phyloP scores from a whole-genome alignment of 64 coral and sea anemone species.

The Porites australiensis region DNA sequence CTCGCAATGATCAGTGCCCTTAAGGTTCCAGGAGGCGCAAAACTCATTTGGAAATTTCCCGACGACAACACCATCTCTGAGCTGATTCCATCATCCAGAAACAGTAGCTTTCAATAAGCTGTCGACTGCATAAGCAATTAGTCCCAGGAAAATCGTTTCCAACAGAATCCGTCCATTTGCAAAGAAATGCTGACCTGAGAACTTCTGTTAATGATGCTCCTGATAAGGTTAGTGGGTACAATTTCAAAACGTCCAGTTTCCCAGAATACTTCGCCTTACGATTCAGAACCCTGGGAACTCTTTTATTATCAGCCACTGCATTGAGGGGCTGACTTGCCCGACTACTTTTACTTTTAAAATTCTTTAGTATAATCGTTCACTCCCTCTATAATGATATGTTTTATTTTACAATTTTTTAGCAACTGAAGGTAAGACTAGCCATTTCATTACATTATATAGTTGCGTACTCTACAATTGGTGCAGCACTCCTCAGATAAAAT shows the following conservation, averaged over 20 bases:
- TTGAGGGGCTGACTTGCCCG: no score
- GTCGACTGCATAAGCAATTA: slow-evolving; percentile 50
- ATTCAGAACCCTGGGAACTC: no score
- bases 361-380: no score
- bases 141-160: slow-evolving; percentile 42
- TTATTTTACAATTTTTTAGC: no score
- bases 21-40: neutral
- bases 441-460: no score
- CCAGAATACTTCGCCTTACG: neutral
- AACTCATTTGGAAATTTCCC: slow-evolving; percentile 1
- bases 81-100: slow-evolving; percentile 26
- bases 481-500: no score
- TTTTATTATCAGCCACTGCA: no score
- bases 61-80: slow-evolving; percentile 33
- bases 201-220: neutral
- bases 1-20: slow-evolving; percentile 36
- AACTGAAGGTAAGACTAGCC: no score
- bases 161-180: slow-evolving; percentile 51
- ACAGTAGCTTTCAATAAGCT: slow-evolving; percentile 22
- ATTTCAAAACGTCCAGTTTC: slow-evolving; percentile 19
- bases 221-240: slow-evolving; percentile 16
- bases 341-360: no score
- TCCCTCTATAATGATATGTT: no score
- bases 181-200: slow-evolving; percentile 48
- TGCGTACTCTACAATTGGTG: no score